Conservation (phyloP, 2,888 invertebrate species). For the Zaprionus lineosus region DNA sequence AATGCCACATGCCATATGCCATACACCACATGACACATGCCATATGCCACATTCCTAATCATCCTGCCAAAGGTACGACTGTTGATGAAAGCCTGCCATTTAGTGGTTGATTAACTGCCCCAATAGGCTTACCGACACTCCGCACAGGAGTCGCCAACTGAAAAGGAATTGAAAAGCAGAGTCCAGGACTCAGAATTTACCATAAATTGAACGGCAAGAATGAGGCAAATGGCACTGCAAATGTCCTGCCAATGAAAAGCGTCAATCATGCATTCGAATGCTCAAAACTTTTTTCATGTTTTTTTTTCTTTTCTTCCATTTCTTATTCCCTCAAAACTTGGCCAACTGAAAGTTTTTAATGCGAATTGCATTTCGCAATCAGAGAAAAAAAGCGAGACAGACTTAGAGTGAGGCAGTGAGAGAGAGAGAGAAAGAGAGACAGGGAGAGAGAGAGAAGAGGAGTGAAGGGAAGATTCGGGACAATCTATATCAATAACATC, state of each 20-base stretch:
- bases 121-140: too few species aligned
- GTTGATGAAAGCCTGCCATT: constrained; percentile 49
- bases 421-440: background rate
- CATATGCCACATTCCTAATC: too few species aligned
- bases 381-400: constrained; percentile 37
- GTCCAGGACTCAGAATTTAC: background rate
- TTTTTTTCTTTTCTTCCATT: constrained; percentile 19
- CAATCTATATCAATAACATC: constrained; percentile 30
- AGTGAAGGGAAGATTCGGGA: constrained; percentile 12
- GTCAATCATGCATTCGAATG: constrained; percentile 43
- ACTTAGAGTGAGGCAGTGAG: background rate
- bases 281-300: constrained; percentile 22
- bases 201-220: background rate
- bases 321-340: constrained; percentile 36
- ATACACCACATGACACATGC: too few species aligned
- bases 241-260: constrained; percentile 32
- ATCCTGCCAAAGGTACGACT: constrained; percentile 32
- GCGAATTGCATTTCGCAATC: constrained; percentile 71
- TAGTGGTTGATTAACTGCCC: constrained; percentile 66
- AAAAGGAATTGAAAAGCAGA: too few species aligned
- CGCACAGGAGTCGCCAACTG: too few species aligned
- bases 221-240: constrained; percentile 25
- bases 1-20: constrained; percentile 12
- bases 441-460: background rate
- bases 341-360: constrained; percentile 52